Evolutionary conservation across 2,797 vertebrate genomes (phyloP).

Genomic region (Heteromormyrus szaboi): DNA sequence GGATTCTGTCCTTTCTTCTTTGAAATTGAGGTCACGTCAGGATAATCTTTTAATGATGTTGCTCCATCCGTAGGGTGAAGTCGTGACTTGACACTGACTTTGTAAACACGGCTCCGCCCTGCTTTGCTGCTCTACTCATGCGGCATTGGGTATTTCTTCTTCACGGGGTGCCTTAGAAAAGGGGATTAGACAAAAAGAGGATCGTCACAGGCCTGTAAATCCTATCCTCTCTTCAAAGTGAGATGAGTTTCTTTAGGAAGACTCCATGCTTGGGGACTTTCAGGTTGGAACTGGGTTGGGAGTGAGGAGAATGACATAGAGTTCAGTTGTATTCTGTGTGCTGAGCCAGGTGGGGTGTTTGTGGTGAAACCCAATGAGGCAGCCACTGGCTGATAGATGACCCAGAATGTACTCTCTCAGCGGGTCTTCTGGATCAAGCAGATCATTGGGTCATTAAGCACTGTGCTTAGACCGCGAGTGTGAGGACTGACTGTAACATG

Average conservation of each 20-base stretch:
- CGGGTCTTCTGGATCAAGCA: background rate
- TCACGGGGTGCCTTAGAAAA: background rate
- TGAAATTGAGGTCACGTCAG: background rate
- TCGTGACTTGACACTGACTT: background rate
- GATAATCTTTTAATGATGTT: background rate
- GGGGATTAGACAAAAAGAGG: background rate
- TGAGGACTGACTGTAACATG: background rate
- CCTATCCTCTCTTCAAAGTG: background rate
- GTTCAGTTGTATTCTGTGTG: background rate
- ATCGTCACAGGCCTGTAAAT: background rate
- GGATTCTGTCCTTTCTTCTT: background rate
- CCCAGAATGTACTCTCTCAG: background rate
- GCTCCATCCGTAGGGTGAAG: background rate
- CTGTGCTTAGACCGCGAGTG: background rate
- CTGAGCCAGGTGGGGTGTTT: background rate
- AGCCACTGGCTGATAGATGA: background rate
- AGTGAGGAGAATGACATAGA: background rate
- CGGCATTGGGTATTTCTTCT: background rate
- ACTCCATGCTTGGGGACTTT: background rate
- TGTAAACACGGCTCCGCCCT: background rate
- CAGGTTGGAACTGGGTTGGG: background rate
- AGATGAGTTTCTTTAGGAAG: background rate
- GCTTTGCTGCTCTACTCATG: background rate
- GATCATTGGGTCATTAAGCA: background rate
- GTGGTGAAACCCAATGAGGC: background rate